Evolutionary conservation across 1,140 invertebrate species (phyloP), one percentile per base, ranked within the genome.

Genomic region (Camponotus floridanus): DNA sequence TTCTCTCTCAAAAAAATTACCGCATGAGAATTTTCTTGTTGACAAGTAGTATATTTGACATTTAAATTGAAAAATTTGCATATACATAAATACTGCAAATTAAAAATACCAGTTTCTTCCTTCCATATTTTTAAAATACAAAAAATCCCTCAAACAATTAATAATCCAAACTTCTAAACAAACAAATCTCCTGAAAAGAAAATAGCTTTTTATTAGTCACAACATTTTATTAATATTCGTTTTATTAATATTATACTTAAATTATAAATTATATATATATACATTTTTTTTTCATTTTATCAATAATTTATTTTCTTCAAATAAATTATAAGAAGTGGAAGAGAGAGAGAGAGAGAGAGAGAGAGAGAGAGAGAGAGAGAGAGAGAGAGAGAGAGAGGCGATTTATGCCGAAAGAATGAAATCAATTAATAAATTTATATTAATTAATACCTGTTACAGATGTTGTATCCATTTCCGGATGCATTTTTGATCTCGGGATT

Each of bases 1-100:
- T 13, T 0, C 26, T 26, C n/a, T 55, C 5, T 33, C 18, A 33
- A 48, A 65, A 51, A 70, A 42, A 13, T 45, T 57, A 0, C 7
- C 3, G n/a, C 13, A 48, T 48, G 39, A 79, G 2, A 11, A 55
- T 55, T 79, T 67, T 61, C n/a, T 79, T 51, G 18, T 79, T 61
- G 18, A 31, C 39, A 31, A 73, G 33, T 15, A 45, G 6, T 33
- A 1, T 6, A 6, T 42, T 6, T 62, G 39, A 83, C 26, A 61
- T 73, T 83, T 73, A 36, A 36, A 21, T 1, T 13, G 6, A 57
- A 18, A 51, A n/a, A 83, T 73, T 36, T 61, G 39, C 68, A 59
- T 57, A 80, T 61, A 55, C 55, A 59, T 57, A 80, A 9, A 80
- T 42, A 70, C 0, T 39, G 21, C 13, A 42, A 68, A 73, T 61